Conservation (phyloP, 2,888 invertebrate species). For the Drosophila planitibia region DNA sequence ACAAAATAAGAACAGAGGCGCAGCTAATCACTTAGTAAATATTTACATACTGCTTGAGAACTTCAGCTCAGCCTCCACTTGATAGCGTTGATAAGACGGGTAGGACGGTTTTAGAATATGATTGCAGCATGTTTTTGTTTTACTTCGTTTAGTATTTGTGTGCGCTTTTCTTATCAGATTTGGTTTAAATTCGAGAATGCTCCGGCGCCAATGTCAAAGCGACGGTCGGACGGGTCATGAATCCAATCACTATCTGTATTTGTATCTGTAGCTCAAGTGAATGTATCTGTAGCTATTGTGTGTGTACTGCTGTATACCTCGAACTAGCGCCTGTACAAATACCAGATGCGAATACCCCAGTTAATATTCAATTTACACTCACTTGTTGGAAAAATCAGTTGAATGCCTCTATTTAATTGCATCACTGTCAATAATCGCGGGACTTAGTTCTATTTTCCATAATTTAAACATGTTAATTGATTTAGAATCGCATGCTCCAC, state of each 20-base stretch:
- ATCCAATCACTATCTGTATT: neutral
- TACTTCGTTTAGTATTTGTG: neutral
- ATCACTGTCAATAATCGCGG: conserved; percentile 49
- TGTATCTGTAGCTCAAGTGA: conserved; percentile 4
- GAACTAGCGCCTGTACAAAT: conserved; percentile 36
- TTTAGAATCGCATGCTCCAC: conserved; percentile 73
- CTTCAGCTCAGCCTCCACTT: conserved; percentile 4
- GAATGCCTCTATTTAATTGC: conserved; percentile 29
- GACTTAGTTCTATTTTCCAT: conserved; percentile 58
- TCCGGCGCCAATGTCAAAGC: conserved; percentile 68
- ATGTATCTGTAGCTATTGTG: conserved; percentile 8
- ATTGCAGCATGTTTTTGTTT: conserved; percentile 38
- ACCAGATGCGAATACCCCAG: conserved; percentile 71
- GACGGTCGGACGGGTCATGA: conserved; percentile 33
- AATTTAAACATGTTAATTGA: conserved; percentile 75
- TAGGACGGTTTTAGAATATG: conserved; percentile 43
- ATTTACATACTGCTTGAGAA: conserved; percentile 52
- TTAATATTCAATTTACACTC: conserved; percentile 44
- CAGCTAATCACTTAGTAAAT: conserved; percentile 67
- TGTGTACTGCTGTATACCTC: neutral
- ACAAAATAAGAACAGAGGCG: neutral
- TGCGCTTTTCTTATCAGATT: conserved; percentile 61
- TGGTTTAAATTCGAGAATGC: conserved; percentile 43
- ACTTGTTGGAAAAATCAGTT: conserved; percentile 39
- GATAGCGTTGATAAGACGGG: conserved; percentile 25